phyloP scores from a whole-genome alignment of 2,113 vertebrate genomes.

The Podarcis raffonei region DNA sequence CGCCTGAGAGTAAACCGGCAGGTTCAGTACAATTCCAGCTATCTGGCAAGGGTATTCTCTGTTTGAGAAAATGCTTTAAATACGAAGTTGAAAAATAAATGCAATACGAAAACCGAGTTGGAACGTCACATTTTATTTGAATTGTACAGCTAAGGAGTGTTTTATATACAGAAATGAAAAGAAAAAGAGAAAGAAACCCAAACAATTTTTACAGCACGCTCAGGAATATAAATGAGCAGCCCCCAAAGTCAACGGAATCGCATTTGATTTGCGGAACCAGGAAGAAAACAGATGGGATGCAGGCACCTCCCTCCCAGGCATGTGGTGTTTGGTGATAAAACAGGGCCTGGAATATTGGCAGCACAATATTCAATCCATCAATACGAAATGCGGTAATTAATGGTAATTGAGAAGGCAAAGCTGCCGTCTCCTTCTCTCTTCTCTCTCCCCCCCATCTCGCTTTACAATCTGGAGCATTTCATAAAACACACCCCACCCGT shows the following conservation, averaged over 20 bases:
- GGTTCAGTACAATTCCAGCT: neutral
- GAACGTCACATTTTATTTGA: neutral
- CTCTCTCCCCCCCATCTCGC: neutral
- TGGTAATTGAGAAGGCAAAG: neutral
- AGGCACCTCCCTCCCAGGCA: neutral
- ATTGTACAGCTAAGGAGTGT: neutral
- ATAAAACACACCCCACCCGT: neutral
- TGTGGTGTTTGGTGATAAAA: conserved; percentile 4
- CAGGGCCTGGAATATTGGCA: neutral
- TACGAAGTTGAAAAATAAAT: neutral
- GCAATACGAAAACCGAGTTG: neutral
- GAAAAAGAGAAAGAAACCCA: too few species aligned
- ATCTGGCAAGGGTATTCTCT: neutral
- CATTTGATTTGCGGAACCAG: neutral
- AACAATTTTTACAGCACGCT: neutral
- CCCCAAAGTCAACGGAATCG: neutral
- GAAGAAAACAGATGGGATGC: neutral
- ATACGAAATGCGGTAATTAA: neutral
- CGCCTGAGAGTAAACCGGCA: neutral
- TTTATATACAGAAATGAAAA: neutral
- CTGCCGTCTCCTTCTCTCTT: neutral
- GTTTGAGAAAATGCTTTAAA: neutral
- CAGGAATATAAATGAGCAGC: neutral
- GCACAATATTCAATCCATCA: neutral
- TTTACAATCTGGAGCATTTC: neutral